Percentiles rank a stretch among this genome's conserved stretches.
Conservation (phyloP, 2,113 vertebrate genomes). For the Delphinus delphis region DNA sequence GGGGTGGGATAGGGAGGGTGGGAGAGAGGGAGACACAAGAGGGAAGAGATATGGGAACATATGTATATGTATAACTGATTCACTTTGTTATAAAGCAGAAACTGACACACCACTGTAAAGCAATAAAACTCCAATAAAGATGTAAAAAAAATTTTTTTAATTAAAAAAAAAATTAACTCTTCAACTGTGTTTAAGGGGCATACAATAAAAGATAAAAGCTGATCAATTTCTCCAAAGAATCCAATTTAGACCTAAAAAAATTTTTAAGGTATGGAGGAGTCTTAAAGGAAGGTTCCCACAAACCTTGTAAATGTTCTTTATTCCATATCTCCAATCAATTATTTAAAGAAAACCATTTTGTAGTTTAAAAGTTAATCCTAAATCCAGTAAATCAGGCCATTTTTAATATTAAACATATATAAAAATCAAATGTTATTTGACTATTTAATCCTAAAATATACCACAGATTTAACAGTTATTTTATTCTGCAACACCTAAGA, state of each 20-base stretch:
- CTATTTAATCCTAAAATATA: constrained; percentile 19
- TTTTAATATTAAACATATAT: not conserved
- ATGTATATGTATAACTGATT: too few relatives aligned
- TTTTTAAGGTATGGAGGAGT: not conserved
- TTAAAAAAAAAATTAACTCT: not conserved
- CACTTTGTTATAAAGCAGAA: too few relatives aligned
- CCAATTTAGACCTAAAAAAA: not conserved
- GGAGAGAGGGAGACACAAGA: too few relatives aligned
- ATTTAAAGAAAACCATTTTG: not conserved
- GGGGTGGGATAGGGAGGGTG: too few relatives aligned
- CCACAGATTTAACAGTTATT: not conserved
- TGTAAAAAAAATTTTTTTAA: too few relatives aligned
- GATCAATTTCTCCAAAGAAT: not conserved
- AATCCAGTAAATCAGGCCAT: not conserved
- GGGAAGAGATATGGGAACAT: too few relatives aligned
- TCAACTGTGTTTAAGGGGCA: not conserved
- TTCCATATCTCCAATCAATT: not conserved
- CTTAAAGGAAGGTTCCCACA: not conserved
- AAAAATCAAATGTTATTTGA: not conserved
- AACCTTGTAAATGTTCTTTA: not conserved
- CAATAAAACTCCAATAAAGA: too few relatives aligned
- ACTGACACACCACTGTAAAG: too few relatives aligned
- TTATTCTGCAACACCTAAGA: not conserved
- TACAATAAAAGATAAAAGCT: not conserved
- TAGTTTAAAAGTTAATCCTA: constrained; percentile 14